Conservation (phyloP, 1,140 invertebrate genomes). For the Drosophila simulans region DNA sequence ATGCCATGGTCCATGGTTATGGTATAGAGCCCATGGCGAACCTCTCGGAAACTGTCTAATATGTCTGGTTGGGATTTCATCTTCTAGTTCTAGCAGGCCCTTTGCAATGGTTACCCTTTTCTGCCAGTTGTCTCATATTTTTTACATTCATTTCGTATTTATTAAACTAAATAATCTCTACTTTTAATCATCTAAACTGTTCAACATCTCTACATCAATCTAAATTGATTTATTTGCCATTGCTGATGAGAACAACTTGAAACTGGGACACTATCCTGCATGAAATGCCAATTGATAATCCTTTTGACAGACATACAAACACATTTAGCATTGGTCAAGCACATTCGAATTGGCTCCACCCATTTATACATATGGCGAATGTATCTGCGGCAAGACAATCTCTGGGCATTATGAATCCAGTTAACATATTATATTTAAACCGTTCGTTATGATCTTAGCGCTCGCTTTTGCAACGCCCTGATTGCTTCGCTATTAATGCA, state of each 20-base stretch:
- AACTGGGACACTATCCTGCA: no score
- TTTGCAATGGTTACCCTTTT: neutral
- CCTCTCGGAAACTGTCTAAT: neutral
- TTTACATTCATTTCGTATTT: no score
- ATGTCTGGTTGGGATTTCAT: neutral
- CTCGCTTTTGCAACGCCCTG: slow-evolving; percentile 79
- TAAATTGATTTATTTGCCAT: no score
- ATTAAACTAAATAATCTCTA: no score
- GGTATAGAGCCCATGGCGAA: neutral
- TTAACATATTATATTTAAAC: slow-evolving; percentile 81
- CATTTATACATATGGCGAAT: neutral
- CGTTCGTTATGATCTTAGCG: slow-evolving; percentile 79
- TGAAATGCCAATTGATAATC: no score
- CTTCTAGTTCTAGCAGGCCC: no score
- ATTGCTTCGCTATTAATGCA: slow-evolving; percentile 81
- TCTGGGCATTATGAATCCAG: slow-evolving; percentile 79
- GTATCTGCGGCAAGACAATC: slow-evolving; percentile 35
- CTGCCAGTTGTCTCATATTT: no score
- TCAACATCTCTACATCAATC: no score
- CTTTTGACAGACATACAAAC: neutral
- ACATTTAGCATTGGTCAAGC: neutral
- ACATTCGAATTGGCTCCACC: neutral
- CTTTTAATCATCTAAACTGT: no score
- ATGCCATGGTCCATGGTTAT: neutral
- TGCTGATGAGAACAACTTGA: no score